Evolutionary conservation across 2,797 vertebrate species (phyloP).

Genomic region (Rhabdomys pumilio): DNA sequence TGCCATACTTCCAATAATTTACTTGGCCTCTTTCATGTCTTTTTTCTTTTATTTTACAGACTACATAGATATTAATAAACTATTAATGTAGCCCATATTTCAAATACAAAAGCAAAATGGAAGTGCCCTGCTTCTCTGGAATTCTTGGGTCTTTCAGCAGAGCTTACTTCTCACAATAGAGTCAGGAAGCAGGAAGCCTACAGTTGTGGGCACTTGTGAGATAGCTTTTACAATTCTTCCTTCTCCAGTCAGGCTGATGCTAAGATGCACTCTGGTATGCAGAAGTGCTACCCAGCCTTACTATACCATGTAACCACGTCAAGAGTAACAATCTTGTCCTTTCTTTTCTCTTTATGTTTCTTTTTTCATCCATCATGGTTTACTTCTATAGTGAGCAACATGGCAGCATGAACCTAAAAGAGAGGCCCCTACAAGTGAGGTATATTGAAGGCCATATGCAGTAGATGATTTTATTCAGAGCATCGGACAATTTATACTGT

Average conservation of each 20-base stretch:
- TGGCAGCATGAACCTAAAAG: background rate
- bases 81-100: slow-evolving; percentile 13
- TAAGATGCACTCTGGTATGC: background rate
- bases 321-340: background rate
- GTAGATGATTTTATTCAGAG: background rate
- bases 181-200: background rate
- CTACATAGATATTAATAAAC: background rate
- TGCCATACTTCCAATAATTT: background rate
- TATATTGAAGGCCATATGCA: too few relatives aligned
- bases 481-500: background rate
- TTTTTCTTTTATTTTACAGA: background rate
- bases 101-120: slow-evolving; percentile 8
- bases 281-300: background rate
- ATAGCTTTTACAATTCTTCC: slow-evolving; percentile 28
- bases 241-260: background rate
- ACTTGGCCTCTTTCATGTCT: slow-evolving; percentile 9
- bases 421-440: background rate
- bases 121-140: background rate
- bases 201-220: background rate
- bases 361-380: background rate
- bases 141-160: background rate
- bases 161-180: background rate
- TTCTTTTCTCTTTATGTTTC: background rate
- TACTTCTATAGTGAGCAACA: background rate
- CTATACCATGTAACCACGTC: background rate